Conservation (phyloP, 1,140 invertebrate species). For the Lithobius niger region DNA sequence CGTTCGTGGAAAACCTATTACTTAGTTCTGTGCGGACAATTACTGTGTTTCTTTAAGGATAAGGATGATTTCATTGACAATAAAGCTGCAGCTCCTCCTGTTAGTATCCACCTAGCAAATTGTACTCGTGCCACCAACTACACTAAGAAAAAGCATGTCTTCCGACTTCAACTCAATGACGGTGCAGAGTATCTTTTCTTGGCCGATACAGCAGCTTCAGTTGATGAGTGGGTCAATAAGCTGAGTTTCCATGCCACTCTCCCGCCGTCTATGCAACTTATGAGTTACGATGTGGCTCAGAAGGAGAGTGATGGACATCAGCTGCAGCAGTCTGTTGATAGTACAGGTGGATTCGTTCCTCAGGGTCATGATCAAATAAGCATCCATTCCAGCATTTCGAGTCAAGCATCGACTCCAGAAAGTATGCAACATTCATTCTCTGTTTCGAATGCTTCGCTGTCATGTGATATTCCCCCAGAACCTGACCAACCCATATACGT, state of each 20-base stretch:
- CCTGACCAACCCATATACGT: neutral
- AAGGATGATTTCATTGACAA: slow-evolving; percentile 70
- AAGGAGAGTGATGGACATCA: neutral
- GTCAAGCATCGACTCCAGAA: neutral
- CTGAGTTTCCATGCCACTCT: slow-evolving; percentile 85
- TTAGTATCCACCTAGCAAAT: slow-evolving; percentile 72
- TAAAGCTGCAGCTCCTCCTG: slow-evolving; percentile 76
- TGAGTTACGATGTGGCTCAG: slow-evolving; percentile 50
- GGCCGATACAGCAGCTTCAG: slow-evolving; percentile 52
- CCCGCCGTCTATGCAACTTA: slow-evolving; percentile 71
- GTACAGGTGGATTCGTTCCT: neutral
- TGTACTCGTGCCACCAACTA: slow-evolving; percentile 82
- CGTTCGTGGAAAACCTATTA: slow-evolving; percentile 92
- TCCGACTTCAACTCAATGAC: slow-evolving; percentile 72
- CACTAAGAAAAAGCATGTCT: slow-evolving; percentile 87
- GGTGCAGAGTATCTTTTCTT: slow-evolving; percentile 86
- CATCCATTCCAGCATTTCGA: neutral
- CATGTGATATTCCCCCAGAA: neutral
- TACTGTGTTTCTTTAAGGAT: slow-evolving; percentile 96
- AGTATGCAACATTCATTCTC: neutral
- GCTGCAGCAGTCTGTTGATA: neutral
- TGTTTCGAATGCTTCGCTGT: neutral
- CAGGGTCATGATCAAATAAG: neutral
- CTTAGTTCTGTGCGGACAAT: slow-evolving; percentile 86
- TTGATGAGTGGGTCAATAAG: slow-evolving; percentile 89